Evolutionary conservation across 2,888 invertebrate species (phyloP), one percentile per base, ranked within the genome.

Genomic region (Sinodicranocentrus sp.): DNA sequence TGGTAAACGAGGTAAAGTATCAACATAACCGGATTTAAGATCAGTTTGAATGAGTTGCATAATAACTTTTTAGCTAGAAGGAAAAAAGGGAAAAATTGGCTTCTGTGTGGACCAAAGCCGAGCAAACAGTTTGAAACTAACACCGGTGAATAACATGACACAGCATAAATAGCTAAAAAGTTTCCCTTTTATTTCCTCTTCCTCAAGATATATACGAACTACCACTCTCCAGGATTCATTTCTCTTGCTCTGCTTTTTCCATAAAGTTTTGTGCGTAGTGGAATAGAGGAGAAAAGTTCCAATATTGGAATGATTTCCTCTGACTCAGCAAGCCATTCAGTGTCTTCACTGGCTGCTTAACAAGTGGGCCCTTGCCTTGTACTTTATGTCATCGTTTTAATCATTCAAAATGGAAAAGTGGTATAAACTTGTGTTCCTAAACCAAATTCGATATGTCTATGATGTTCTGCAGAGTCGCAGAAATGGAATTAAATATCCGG

Each of bases 31-130:
- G 28, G 59, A 43, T 72, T 72, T 72, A 72, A 59, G 72, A 72
- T 57, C n/a, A 39, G n/a, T 72, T 59, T 59, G 72, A 72, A 72
- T 72, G 59, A 72, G 72, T 39, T 57, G 26, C 72, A 59, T 59
- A 72, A 54, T 59, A 72, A 72, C n/a, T 43, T 59, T 39, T 48
- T 5, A 48, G 48, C n/a, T 10, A n/a, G 48, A 15, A 48, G 8
- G 25, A 43, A 28, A 26, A 54, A 52, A 57, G 33, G 33, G 17
- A 0, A n/a, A 25, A 67, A 15, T 70, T 54, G 68, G n/a, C n/a
- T n/a, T n/a, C n/a, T n/a, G n/a, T n/a, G n/a, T n/a, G n/a, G n/a
- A n/a, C n/a, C n/a, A n/a, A n/a, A 26, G 54, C 28, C 70, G 52
- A 70, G 33, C 70, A 54, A 70, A 54, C 54, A 54, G 70, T 70